These are phyloP conservation scores for Metacarcinus magister DNA, from an alignment of 2,888 invertebrate genomes.

Conservation along the genomic window DNA sequence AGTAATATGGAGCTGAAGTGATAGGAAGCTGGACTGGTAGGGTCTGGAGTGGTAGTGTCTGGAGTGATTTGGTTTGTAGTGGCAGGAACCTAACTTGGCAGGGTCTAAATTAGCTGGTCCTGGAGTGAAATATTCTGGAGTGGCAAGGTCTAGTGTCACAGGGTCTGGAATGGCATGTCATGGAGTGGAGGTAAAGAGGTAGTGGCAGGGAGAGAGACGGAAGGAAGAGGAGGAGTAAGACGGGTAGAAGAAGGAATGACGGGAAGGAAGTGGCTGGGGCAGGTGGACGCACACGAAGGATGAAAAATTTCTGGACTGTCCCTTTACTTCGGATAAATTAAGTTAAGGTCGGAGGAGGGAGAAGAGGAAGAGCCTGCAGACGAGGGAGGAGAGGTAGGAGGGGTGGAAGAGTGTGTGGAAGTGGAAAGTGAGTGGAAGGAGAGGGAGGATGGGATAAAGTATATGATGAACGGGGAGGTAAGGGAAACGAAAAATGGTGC, in stretches of 20 bases:
- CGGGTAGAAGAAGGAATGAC: not conserved
- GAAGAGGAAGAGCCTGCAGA: not conserved
- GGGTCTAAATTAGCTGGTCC: too few relatives aligned
- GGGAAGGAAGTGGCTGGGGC: not conserved
- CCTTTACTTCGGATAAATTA: slow-evolving; percentile 1
- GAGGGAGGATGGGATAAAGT: not conserved
- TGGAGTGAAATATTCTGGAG: too few relatives aligned
- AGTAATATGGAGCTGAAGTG: too few relatives aligned
- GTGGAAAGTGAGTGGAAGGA: not conserved
- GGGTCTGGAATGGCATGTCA: too few relatives aligned
- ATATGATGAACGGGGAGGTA: not conserved
- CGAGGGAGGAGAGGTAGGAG: not conserved
- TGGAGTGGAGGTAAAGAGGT: not conserved
- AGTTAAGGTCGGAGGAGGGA: not conserved
- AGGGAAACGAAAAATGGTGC: not conserved
- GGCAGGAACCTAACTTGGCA: too few relatives aligned
- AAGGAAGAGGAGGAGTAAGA: not conserved
- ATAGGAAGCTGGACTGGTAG: too few relatives aligned
- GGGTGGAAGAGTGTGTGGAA: not conserved
- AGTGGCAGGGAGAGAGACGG: not conserved
- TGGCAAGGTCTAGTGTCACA: too few relatives aligned
- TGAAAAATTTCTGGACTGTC: slow-evolving; percentile 36
- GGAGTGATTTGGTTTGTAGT: too few relatives aligned
- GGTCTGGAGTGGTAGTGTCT: too few relatives aligned
- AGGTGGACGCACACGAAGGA: not conserved